Evolutionary conservation across 1,140 invertebrate species (phyloP).

Genomic region (Bombus breviceps): DNA sequence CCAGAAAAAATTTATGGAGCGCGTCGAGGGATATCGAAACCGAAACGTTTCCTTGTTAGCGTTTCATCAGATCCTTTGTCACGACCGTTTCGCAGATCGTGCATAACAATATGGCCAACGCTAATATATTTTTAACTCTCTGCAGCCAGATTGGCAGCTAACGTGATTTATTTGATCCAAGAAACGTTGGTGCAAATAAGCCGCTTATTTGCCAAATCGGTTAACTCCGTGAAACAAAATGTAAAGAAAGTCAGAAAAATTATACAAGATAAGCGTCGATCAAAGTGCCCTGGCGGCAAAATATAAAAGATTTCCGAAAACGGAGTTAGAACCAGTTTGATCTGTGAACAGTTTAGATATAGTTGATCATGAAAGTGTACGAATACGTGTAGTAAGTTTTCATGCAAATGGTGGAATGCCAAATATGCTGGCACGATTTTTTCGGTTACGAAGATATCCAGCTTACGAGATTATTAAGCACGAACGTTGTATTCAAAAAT

Average conservation of each 20-base stretch:
- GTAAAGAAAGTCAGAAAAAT: too few relatives aligned
- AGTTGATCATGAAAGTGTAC: too few relatives aligned
- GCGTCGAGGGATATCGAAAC: conserved; percentile 10
- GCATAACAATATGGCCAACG: background rate
- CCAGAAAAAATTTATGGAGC: background rate
- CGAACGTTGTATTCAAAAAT: background rate
- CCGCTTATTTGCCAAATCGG: too few relatives aligned
- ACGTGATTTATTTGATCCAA: too few relatives aligned
- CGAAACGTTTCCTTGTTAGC: conserved; percentile 9
- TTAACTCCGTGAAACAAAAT: too few relatives aligned
- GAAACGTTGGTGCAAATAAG: too few relatives aligned
- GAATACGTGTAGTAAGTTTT: too few relatives aligned
- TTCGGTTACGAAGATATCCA: background rate
- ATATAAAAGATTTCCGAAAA: too few relatives aligned
- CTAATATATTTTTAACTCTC: background rate
- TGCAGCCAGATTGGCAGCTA: background rate
- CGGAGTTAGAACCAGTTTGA: too few relatives aligned
- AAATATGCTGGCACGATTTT: background rate
- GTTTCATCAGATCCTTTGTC: background rate
- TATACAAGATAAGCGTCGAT: too few relatives aligned
- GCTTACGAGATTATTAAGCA: background rate
- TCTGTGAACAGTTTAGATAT: too few relatives aligned
- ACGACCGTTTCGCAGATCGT: background rate
- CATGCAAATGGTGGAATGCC: background rate
- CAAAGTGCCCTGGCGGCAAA: too few relatives aligned